Evolutionary conservation across 2,113 vertebrate genomes (phyloP).

Genomic region (Pelodiscus sinensis): DNA sequence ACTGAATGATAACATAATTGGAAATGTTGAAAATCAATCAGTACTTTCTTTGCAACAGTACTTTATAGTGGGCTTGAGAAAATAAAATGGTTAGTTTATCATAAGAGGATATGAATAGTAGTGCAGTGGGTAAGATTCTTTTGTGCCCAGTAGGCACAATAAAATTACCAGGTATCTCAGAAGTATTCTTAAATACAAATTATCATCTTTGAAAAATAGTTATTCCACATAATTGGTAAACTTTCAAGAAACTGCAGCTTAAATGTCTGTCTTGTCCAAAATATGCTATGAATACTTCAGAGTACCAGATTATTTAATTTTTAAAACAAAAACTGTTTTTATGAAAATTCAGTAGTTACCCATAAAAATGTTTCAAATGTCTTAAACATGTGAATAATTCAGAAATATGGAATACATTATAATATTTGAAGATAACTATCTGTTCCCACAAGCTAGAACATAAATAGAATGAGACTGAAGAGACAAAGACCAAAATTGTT

Average conservation of each 20-base stretch:
- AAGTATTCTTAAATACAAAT: neutral
- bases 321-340: neutral
- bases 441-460: slow-evolving; percentile 52
- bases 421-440: slow-evolving; percentile 64
- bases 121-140: neutral
- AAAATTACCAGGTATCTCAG: neutral
- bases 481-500: slow-evolving; percentile 14
- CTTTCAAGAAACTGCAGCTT: too few relatives aligned
- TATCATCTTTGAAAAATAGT: neutral
- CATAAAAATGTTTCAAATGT: slow-evolving; percentile 22
- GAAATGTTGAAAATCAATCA: accelerated
- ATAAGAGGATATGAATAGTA: neutral
- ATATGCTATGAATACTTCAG: neutral
- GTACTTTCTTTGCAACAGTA: neutral
- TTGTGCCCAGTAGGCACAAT: neutral
- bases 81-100: neutral
- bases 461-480: slow-evolving; percentile 58
- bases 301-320: neutral
- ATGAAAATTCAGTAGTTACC: slow-evolving; percentile 10
- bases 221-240: neutral
- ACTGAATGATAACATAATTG: neutral
- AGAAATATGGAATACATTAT: neutral
- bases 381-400: slow-evolving; percentile 29
- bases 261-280: neutral
- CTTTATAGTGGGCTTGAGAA: neutral